Base-by-base conservation (phyloP, 2,113 vertebrate genomes). In the Gambusia holbrooki region DNA sequence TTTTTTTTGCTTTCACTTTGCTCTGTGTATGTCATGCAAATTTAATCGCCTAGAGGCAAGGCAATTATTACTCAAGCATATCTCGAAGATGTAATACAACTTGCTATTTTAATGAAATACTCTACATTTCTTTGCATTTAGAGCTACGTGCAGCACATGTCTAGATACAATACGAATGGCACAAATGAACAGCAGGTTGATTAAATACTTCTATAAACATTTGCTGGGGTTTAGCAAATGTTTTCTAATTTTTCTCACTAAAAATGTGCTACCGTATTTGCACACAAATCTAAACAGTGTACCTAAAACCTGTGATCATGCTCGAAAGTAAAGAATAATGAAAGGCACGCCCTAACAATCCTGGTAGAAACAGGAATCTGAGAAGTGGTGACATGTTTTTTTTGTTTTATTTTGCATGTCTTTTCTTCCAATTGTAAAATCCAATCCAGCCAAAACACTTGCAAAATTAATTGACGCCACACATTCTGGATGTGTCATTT, bases 381-480 rank as follows among this genome's bases (percentile, higher is more conserved):
- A 63, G 4, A 62, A 61, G 61, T 29, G 7, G 4, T 62, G 60
- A 1, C 60, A 29, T 28, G 13, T 28, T 27, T 37, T 37, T 37
- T 37, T 14, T 33, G 11, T 1, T 6, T 61, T 42, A 27, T 27
- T 48, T 9, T 27, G 30, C 0, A 65, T 7, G 10, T 74, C n/a
- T 66, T n/a, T 3, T 35, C 51, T 5, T 10, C 3, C 6, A 60
- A 32, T 35, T 66, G 11, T 66, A n/a, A n/a, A 40, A 5, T 14
- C 40, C 14, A 35, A 40, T n/a, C 35, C 17, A 37, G 11, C 33
- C 64, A 66, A 37, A 37, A 66, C 64, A 30, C 62, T 63, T 66
- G 33, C 64, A 40, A 37, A 37, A 66, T 66, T 37, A 66, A 66
- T 37, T 66, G 35, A 40, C 25, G 62, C 62, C 62, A 63, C 62